Conservation (phyloP, 2,888 invertebrate species). For the Athrips mouffetella region DNA sequence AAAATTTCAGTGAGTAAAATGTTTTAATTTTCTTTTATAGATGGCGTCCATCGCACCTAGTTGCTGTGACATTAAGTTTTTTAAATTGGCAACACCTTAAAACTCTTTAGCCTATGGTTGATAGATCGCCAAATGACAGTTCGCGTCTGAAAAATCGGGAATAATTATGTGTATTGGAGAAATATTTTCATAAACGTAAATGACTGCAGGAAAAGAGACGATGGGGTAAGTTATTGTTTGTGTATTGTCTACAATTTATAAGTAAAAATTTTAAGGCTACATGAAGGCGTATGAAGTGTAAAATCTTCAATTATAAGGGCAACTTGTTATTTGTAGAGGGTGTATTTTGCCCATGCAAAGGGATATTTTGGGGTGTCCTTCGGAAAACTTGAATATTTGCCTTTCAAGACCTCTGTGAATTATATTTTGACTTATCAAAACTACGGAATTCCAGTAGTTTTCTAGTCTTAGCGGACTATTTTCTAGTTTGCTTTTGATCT, state of each 20-base stretch:
- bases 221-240: constrained; percentile 82
- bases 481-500: constrained; percentile 12
- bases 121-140: constrained; percentile 52
- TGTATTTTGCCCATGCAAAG: constrained; percentile 71
- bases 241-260: constrained; percentile 23
- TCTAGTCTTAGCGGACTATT: background rate
- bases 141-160: constrained; percentile 46
- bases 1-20: too few species aligned
- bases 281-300: background rate
- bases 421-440: background rate
- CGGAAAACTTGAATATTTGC: background rate
- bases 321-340: constrained; percentile 73
- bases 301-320: constrained; percentile 20
- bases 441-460: background rate
- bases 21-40: too few species aligned
- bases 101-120: constrained; percentile 41
- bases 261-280: background rate
- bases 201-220: constrained; percentile 89
- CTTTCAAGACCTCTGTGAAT: background rate
- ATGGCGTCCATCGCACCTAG: too few species aligned
- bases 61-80: background rate
- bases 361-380: constrained; percentile 60
- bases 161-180: constrained; percentile 63
- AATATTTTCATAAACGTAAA: constrained; percentile 73
- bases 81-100: constrained; percentile 1